A percentile compares a stretch with the other conserved stretches of the same genome.
Evolutionary conservation across 1,140 invertebrate species (phyloP).

Genomic region (Campoletis sonorensis): DNA sequence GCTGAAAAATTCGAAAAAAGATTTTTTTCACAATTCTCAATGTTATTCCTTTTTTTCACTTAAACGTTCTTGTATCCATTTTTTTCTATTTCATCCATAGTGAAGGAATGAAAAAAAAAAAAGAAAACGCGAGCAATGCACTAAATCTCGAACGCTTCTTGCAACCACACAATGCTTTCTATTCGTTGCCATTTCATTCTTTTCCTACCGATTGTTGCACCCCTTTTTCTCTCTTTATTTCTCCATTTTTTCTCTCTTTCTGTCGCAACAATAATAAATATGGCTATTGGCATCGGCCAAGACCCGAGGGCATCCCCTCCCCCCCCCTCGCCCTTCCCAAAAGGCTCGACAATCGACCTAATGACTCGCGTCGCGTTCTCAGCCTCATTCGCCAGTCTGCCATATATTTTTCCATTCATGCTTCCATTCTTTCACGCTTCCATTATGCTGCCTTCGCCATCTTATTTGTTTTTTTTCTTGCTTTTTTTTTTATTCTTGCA

Average conservation of each 20-base stretch:
- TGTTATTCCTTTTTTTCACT: conserved; percentile 34
- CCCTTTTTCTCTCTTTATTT: neutral
- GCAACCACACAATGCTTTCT: conserved; percentile 46
- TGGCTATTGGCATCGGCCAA: conserved; percentile 30
- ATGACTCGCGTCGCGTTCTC: conserved; percentile 20
- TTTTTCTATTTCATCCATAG: neutral
- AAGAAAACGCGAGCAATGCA: conserved; percentile 17
- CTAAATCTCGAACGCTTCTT: conserved; percentile 38
- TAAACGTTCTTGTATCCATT: neutral
- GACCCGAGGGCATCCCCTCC: neutral
- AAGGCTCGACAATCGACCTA: conserved; percentile 34
- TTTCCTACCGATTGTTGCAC: conserved; percentile 6
- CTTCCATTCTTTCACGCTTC: conserved; percentile 27
- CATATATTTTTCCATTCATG: conserved; percentile 26
- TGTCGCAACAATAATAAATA: conserved; percentile 34
- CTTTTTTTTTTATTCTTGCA: neutral
- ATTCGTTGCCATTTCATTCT: conserved; percentile 35
- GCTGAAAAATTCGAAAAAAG: too few relatives aligned
- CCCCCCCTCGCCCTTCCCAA: too few relatives aligned
- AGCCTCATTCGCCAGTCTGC: neutral
- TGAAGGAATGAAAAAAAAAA: neutral
- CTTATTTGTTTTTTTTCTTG: too few relatives aligned
- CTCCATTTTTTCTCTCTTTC: neutral
- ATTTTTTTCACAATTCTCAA: too few relatives aligned
- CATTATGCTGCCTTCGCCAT: neutral